Evolutionary conservation across 2,113 vertebrate genomes (phyloP).

Genomic region (Chiloscyllium plagiosum): DNA sequence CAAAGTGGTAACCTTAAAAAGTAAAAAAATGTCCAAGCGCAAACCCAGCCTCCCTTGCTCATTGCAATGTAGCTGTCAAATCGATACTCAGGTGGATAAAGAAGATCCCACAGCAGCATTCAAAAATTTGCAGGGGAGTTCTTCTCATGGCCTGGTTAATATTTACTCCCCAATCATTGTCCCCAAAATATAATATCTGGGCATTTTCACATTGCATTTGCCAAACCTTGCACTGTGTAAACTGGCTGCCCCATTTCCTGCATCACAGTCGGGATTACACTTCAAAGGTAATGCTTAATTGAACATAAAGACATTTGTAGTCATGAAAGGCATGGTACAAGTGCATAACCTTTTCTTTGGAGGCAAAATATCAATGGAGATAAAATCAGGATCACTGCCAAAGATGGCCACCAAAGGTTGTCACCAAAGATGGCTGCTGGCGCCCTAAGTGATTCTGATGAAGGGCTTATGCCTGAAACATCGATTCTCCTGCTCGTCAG

Average conservation of each 20-base stretch:
- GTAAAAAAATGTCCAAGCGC: background rate
- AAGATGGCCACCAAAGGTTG: too few relatives aligned
- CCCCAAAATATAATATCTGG: background rate
- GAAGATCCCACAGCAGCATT: background rate
- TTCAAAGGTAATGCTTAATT: background rate
- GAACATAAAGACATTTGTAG: background rate
- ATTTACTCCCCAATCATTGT: background rate
- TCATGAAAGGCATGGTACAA: background rate
- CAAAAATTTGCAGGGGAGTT: background rate
- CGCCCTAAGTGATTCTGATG: too few relatives aligned
- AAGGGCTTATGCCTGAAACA: too few relatives aligned
- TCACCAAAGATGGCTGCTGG: too few relatives aligned
- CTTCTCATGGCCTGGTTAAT: background rate
- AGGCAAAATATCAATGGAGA: background rate
- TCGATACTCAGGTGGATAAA: background rate
- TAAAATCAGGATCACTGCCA: background rate
- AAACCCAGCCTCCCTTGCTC: background rate
- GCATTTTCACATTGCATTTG: background rate
- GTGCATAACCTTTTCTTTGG: background rate
- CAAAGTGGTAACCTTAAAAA: background rate
- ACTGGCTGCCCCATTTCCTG: background rate
- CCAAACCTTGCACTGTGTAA: background rate
- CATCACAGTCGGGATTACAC: background rate
- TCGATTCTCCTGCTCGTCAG: too few relatives aligned
- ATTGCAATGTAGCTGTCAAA: background rate